Conservation (phyloP, 2,113 vertebrate species). For the Patagioenas fasciata region DNA sequence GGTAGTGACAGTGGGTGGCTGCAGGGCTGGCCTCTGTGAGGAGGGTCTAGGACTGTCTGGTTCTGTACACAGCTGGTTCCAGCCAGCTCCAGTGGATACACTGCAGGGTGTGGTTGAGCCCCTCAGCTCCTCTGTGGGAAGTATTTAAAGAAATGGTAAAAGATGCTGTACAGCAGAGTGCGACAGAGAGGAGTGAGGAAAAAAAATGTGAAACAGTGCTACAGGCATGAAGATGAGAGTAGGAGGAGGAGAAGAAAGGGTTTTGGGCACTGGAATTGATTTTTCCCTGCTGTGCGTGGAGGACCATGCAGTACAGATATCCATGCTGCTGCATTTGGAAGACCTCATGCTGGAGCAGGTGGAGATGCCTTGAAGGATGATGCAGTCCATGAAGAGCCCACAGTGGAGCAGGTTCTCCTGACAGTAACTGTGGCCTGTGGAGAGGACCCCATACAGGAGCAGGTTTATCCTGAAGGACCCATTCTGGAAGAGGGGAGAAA, state of each 20-base stretch:
- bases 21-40: neutral
- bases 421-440: neutral
- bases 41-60: fast-evolving
- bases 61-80: fast-evolving
- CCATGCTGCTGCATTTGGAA: neutral
- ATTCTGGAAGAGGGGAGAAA: neutral
- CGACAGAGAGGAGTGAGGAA: neutral
- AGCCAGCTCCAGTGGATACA: fast-evolving
- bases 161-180: neutral
- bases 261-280: neutral
- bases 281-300: neutral
- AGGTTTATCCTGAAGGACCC: neutral
- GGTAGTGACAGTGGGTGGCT: neutral
- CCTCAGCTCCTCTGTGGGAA: neutral
- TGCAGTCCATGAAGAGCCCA: neutral
- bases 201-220: neutral
- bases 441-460: neutral
- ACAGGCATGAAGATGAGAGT: neutral
- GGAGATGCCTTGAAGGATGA: neutral
- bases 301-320: fast-evolving
- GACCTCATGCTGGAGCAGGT: neutral
- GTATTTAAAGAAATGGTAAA: neutral
- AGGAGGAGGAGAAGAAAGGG: neutral
- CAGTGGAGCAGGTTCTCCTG: neutral
- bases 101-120: no score